These are phyloP conservation scores for Luperina nickerlii DNA, from an alignment of 2,888 invertebrate genomes.

Conservation along the genomic window DNA sequence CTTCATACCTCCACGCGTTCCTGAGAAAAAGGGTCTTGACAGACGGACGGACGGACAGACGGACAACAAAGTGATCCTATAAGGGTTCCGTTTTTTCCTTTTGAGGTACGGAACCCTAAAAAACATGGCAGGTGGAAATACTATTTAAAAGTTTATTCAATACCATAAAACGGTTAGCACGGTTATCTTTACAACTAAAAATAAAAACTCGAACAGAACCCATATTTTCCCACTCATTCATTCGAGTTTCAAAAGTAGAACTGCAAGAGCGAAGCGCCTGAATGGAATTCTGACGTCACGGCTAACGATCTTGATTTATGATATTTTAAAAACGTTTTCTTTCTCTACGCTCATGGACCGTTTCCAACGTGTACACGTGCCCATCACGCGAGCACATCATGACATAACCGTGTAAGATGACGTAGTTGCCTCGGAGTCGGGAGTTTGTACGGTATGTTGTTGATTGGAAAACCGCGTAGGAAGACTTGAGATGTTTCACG, in stretches of 20 bases:
- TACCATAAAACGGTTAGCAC: not conserved
- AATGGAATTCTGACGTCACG: constrained; percentile 77
- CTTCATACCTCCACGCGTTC: no score
- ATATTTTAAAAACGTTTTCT: constrained; percentile 75
- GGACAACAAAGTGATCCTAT: no score
- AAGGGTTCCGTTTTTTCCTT: no score
- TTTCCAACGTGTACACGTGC: constrained; percentile 71
- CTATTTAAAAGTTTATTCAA: not conserved
- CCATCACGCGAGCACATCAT: constrained; percentile 72
- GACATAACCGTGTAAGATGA: constrained; percentile 65
- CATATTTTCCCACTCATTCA: not conserved
- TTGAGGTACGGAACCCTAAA: no score
- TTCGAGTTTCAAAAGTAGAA: constrained; percentile 63
- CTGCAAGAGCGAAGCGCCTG: constrained; percentile 54
- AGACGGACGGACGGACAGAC: no score
- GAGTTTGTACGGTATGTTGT: constrained; percentile 45
- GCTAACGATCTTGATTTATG: constrained; percentile 72
- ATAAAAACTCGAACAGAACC: constrained; percentile 27
- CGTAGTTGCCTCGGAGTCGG: constrained; percentile 43
- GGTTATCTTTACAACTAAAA: not conserved
- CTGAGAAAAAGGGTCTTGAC: no score
- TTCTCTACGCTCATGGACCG: constrained; percentile 69
- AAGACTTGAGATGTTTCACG: constrained; percentile 21
- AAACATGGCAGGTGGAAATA: not conserved
- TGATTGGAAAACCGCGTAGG: constrained; percentile 44